Evolutionary conservation across 1,140 invertebrate species (phyloP), one percentile per base, ranked within the genome.

Genomic region (Amphibalanus amphitrite): DNA sequence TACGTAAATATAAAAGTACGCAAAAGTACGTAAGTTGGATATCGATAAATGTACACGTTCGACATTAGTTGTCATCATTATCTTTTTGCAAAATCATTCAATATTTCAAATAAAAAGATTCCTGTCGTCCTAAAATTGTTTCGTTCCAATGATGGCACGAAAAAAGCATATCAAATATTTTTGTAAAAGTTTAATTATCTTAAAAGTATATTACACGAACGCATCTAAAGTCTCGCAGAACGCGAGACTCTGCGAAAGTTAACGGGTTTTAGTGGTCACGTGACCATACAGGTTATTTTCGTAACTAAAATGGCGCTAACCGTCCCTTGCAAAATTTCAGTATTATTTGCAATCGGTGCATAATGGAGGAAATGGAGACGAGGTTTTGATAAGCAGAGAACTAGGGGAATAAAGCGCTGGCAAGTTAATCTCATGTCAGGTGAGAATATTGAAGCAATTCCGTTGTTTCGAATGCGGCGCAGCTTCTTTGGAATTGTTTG

Each of bases 221-320:
- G 1, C 10, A 20, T 20, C 23, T 20, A 59, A 20, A 59, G 47
- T 59, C 47, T 59, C 47, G 47, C 20, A 13, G 47, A 17, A 3
- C 20, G 47, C 47, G 47, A 59, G 47, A 59, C 47, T 59, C 47
- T 6, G 47, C 47, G 47, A 59, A 20, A 59, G 47, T 67, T 67
- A 67, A 67, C 65, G 65, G 65, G n/a, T 28, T 26, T 15, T 28
- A 28, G 28, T 59, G 65, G 65, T 67, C 65, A 67, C 65, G 65
- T 67, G 65, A 67, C 65, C 65, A 67, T 28, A 67, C n/a, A 67
- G 26, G n/a, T 28, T 67, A 28, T 67, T 67, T 67, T 67, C 65
- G 65, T 67, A 28, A 67, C n/a, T 67, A 67, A 67, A 67, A 67
- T 67, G 65, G 65, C 65, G 65, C 65, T 67, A 67, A 67, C 65